Base-by-base conservation (phyloP, 2,797 vertebrate genomes). In the Pseudomugil gertrudae region DNA sequence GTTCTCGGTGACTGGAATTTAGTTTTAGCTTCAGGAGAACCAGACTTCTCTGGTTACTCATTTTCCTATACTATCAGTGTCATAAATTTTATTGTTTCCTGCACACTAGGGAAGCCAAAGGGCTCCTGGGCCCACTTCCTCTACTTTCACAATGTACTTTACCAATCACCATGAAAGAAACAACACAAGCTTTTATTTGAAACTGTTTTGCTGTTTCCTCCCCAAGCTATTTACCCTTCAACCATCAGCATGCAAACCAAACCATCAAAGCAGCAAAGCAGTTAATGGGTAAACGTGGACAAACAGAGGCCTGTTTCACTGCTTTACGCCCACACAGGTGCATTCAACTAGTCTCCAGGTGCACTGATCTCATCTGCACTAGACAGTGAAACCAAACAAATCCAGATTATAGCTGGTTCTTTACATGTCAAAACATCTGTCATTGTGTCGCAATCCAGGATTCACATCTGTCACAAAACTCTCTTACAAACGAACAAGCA, bases 391-490 rank as follows among this genome's bases (percentile, higher is more conserved):
- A 81, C 74, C 84, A 80, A 88, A 88, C 86, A 90, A 72, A 74
- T 79, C 53, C 75, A 80, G 83, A 84, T 85, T 83, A 83, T 35
- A 47, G 74, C 63, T 85, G 76, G 89, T 87, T 86, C 76, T 59
- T 15, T 63, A 78, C 78, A 84, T 66, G 88, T 90, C 85, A 90
- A 90, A 92, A 91, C 87, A 91, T 86, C 90, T 86, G 80, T 92
- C 90, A 87, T 64, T 81, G 72, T 66, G 62, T 38, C 53, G 64
- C 69, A 72, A 86, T 87, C 69, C 82, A 57, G 70, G 52, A 71
- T 66, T 54, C 19, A 60, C 65, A 66, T 75, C 82, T 84, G 77
- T 76, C 72, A 72, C 30, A 71, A 50, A 67, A 57, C 51, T 79
- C 55, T 57, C 11, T 77, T 40, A 74, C 51, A 47, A 70, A 77